Evolutionary conservation across 2,888 invertebrate species (phyloP).

Genomic region (Ctena decussata): DNA sequence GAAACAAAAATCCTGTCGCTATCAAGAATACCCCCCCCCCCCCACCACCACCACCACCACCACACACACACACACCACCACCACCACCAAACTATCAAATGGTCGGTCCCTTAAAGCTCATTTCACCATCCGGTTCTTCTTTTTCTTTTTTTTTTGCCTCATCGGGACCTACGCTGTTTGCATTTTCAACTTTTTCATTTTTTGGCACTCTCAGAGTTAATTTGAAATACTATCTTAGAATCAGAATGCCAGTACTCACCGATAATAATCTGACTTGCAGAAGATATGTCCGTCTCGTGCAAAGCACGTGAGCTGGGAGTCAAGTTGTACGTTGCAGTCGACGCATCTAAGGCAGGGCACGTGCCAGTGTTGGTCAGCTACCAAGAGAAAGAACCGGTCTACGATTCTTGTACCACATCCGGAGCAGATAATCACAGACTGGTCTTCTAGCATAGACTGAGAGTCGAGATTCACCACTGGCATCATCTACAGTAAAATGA

Average conservation of each 20-base stretch:
- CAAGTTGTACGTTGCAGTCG: conserved; percentile 95
- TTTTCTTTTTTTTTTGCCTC: too few relatives aligned
- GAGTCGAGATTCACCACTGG: conserved; percentile 37
- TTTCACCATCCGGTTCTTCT: too few relatives aligned
- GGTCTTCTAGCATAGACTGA: conserved; percentile 42
- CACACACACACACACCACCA: too few relatives aligned
- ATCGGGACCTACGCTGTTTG: too few relatives aligned
- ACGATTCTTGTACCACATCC: conserved; percentile 95
- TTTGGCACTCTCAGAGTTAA: too few relatives aligned
- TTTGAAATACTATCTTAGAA: too few relatives aligned
- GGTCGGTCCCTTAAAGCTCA: too few relatives aligned
- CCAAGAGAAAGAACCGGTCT: conserved; percentile 95
- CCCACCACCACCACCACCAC: too few relatives aligned
- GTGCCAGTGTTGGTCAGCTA: conserved; percentile 97
- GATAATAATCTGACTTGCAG: conserved; percentile 98
- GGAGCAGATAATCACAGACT: conserved; percentile 89
- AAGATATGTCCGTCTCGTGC: conserved; percentile 97
- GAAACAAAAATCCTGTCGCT: too few relatives aligned
- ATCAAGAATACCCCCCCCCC: too few relatives aligned
- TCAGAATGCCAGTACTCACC: conserved; percentile 90
- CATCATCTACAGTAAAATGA: conserved; percentile 74
- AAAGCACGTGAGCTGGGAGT: conserved; percentile 97
- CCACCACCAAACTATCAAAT: too few relatives aligned
- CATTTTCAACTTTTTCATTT: too few relatives aligned
- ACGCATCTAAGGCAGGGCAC: conserved; percentile 95